These are phyloP conservation scores for Perdita meconis DNA, from an alignment of 2,888 invertebrate species.

Conservation along the genomic window DNA sequence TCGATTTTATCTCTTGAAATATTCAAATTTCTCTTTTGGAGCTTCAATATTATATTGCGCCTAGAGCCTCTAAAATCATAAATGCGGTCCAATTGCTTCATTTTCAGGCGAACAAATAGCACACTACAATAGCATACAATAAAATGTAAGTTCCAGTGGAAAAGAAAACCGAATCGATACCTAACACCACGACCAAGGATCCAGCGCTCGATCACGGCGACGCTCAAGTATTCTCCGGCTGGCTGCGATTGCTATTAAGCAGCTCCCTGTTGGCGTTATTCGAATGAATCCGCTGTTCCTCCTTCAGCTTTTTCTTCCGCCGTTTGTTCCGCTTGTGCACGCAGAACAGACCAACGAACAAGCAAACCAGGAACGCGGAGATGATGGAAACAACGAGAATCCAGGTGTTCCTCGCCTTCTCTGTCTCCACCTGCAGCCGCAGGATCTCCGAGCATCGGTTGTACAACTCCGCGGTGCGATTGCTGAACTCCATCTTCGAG, in stretches of 20 bases:
- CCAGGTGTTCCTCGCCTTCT: slow-evolving; percentile 78
- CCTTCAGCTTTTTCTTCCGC: slow-evolving; percentile 70
- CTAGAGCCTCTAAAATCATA: too few species aligned
- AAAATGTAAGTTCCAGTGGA: too few species aligned
- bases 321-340: slow-evolving; percentile 79
- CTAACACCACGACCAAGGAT: neutral
- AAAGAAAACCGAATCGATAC: neutral
- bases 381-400: slow-evolving; percentile 77
- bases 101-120: too few species aligned
- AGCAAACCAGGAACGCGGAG: slow-evolving; percentile 66
- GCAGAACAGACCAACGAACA: slow-evolving; percentile 76
- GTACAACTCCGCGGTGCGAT: slow-evolving; percentile 69
- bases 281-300: slow-evolving; percentile 73
- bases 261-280: slow-evolving; percentile 80
- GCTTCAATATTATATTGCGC: too few species aligned
- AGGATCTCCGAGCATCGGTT: slow-evolving; percentile 71
- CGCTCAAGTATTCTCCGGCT: slow-evolving; percentile 56
- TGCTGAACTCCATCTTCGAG: slow-evolving; percentile 54
- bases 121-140: too few species aligned
- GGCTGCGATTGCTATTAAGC: slow-evolving; percentile 73
- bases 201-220: neutral
- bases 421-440: slow-evolving; percentile 65
- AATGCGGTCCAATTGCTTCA: too few species aligned
- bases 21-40: too few species aligned
- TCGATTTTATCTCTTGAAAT: too few species aligned